These are phyloP conservation scores for Huso huso DNA, from an alignment of 2,797 vertebrate species.

Conservation along the genomic window DNA sequence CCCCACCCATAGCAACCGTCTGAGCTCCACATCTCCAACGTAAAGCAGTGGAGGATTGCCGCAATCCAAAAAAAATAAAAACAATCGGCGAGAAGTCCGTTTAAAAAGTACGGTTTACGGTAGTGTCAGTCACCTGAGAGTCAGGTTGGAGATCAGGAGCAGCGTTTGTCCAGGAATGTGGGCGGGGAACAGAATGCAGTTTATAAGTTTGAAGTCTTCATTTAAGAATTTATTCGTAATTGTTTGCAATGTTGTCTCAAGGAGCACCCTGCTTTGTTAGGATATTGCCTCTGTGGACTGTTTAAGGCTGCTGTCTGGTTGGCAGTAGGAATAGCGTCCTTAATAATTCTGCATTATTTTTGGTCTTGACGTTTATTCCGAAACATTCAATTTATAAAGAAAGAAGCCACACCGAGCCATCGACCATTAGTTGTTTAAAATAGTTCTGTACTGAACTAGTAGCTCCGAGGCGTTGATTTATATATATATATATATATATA, in stretches of 20 bases:
- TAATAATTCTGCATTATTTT: no score
- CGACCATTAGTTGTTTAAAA: no score
- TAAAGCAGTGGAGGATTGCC: slow-evolving; percentile 45
- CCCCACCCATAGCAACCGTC: slow-evolving; percentile 34
- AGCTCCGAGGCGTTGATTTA: no score
- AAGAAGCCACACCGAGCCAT: no score
- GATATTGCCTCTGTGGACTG: no score
- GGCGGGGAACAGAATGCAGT: slow-evolving; percentile 1
- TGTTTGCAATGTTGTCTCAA: background rate
- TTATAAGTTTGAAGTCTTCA: no score
- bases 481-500: no score
- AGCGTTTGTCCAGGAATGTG: slow-evolving; percentile 16
- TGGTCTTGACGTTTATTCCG: no score
- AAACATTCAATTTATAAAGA: no score
- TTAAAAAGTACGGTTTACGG: background rate
- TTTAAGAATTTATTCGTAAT: no score
- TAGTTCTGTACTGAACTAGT: no score
- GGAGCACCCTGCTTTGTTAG: background rate
- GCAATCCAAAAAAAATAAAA: slow-evolving; percentile 26
- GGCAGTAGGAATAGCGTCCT: background rate
- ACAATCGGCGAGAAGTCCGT: no score
- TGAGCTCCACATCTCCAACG: slow-evolving; percentile 63
- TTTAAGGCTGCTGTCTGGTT: slow-evolving; percentile 11
- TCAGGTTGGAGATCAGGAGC: background rate
- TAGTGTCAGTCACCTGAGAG: slow-evolving; percentile 12